phyloP scores from a whole-genome alignment of 2,113 vertebrate species.

The Procapra przewalskii region DNA sequence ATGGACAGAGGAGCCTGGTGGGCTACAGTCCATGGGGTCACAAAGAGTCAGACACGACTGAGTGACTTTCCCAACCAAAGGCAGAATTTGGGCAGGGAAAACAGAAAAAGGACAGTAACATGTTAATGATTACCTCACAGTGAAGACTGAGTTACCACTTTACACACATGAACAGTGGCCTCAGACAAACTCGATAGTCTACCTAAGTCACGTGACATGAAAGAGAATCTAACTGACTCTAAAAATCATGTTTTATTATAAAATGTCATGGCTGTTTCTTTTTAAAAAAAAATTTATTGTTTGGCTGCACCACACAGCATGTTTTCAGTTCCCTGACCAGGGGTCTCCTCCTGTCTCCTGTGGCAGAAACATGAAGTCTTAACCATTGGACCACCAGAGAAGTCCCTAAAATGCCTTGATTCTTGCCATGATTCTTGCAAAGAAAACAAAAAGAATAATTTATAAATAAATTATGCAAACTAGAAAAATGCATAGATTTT shows the following conservation, averaged over 20 bases:
- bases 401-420: neutral
- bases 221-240: neutral
- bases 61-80: neutral
- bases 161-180: fast-evolving
- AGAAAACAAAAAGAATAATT: neutral
- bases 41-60: neutral
- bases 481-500: neutral
- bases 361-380: neutral
- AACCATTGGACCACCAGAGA: neutral
- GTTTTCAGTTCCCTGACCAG: neutral
- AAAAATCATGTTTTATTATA: neutral
- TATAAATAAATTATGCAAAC: neutral
- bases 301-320: neutral
- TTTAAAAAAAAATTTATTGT: neutral
- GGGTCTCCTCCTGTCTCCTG: neutral
- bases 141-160: neutral
- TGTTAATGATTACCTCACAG: neutral
- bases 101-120: neutral
- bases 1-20: neutral
- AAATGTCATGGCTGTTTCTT: neutral
- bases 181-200: too few relatives aligned
- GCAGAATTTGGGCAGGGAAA: neutral
- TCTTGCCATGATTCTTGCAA: neutral
- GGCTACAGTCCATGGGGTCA: neutral
- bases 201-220: neutral